These are phyloP conservation scores for Sinotaia quadrata DNA, from an alignment of 2,888 invertebrate genomes.

Conservation along the genomic window DNA sequence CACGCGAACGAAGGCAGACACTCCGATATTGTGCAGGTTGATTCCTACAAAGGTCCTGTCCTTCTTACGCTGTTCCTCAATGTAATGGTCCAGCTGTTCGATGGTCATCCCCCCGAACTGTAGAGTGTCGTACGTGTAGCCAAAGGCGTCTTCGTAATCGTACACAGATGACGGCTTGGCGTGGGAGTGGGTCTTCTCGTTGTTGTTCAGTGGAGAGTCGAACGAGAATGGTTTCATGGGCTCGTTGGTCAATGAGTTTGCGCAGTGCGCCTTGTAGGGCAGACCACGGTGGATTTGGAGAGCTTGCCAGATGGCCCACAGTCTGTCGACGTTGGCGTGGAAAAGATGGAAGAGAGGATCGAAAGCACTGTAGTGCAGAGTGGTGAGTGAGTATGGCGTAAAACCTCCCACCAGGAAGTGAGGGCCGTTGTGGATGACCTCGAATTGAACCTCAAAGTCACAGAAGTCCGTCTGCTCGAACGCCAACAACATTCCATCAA, in stretches of 20 bases:
- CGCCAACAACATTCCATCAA: slow-evolving; percentile 23
- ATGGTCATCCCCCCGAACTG: slow-evolving; percentile 40
- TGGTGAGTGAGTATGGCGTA: slow-evolving; percentile 15
- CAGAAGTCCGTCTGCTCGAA: slow-evolving; percentile 21
- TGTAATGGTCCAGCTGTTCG: slow-evolving; percentile 30
- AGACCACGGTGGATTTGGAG: slow-evolving; percentile 16
- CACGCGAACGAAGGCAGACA: slow-evolving; percentile 32
- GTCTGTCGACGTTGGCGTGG: slow-evolving; percentile 26
- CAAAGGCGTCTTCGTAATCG: slow-evolving; percentile 40
- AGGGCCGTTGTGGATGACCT: slow-evolving; percentile 16
- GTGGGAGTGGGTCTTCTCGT: slow-evolving; percentile 37
- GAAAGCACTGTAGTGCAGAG: slow-evolving; percentile 26
- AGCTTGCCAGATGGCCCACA: slow-evolving; percentile 26
- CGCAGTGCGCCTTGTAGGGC: slow-evolving; percentile 38
- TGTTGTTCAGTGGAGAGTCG: slow-evolving; percentile 37
- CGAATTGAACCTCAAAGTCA: slow-evolving; percentile 24
- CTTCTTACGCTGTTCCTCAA: slow-evolving; percentile 20
- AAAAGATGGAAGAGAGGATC: slow-evolving; percentile 24
- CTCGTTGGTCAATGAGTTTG: slow-evolving; percentile 29
- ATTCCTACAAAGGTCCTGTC: slow-evolving; percentile 40
- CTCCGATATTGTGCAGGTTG: slow-evolving; percentile 37
- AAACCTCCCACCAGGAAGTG: slow-evolving; percentile 26
- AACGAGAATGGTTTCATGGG: slow-evolving; percentile 42
- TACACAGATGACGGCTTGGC: slow-evolving; percentile 36
- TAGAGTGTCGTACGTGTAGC: slow-evolving; percentile 41